Evolutionary conservation across 2,797 vertebrate genomes (phyloP).

Genomic region (Strix occidentalis): DNA sequence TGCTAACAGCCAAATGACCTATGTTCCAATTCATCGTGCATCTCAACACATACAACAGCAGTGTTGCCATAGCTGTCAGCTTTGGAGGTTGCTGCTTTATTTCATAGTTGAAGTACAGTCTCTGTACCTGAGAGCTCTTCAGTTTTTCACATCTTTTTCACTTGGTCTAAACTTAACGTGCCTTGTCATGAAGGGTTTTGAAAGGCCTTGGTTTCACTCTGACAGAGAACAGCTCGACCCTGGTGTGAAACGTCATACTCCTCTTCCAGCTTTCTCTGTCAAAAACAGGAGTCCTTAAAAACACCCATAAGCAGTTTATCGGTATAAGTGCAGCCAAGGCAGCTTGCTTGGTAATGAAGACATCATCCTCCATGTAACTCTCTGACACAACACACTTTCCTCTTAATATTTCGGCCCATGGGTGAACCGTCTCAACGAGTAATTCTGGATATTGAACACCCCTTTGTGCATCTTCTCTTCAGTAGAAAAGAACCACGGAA

Average conservation of each 20-base stretch:
- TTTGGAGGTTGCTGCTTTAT: neutral
- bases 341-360: neutral
- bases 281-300: neutral
- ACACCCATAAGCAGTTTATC: neutral
- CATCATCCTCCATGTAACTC: neutral
- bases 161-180: neutral
- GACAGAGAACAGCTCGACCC: neutral
- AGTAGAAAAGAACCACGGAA: neutral
- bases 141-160: neutral
- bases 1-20: neutral
- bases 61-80: neutral
- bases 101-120: neutral
- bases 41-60: rapidly evolving
- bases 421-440: neutral
- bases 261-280: neutral
- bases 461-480: neutral
- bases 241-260: neutral
- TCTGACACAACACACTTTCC: neutral
- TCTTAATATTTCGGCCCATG: neutral
- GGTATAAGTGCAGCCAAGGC: neutral
- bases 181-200: neutral
- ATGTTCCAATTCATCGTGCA: neutral
- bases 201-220: neutral
- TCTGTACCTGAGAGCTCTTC: neutral
- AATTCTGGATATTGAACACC: neutral